Conservation (phyloP, 1,140 invertebrate species). For the Lordiphosa collinella region DNA sequence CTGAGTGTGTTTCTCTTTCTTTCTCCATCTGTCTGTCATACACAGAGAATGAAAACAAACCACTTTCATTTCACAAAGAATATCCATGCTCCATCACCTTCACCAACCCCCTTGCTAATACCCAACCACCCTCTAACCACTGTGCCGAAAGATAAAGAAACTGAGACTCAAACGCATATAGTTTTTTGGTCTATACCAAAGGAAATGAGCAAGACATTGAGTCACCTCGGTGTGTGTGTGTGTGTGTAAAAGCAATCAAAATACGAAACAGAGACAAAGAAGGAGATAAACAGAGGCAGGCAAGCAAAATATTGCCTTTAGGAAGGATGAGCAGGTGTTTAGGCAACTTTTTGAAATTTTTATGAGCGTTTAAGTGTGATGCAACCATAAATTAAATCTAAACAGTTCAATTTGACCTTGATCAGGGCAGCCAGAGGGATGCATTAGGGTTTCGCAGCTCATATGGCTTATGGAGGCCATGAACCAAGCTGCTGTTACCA, state of each 20-base stretch:
- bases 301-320: slow-evolving; percentile 73
- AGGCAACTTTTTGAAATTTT: slow-evolving; percentile 21
- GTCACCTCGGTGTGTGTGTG: slow-evolving; percentile 45
- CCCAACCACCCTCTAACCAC: slow-evolving; percentile 5
- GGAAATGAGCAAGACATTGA: slow-evolving; percentile 76
- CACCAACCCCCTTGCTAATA: slow-evolving; percentile 7
- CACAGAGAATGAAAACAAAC: slow-evolving; percentile 4
- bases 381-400: slow-evolving; percentile 76
- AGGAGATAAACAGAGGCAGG: slow-evolving; percentile 71
- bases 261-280: slow-evolving; percentile 60
- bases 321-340: slow-evolving; percentile 9
- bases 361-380: slow-evolving; percentile 50
- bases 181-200: slow-evolving; percentile 51
- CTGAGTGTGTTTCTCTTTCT: background rate
- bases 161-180: slow-evolving; percentile 35
- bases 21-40: background rate
- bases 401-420: slow-evolving; percentile 73
- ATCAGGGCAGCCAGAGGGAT: slow-evolving; percentile 35
- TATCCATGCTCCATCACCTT: slow-evolving; percentile 3
- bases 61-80: slow-evolving; percentile 12
- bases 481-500: slow-evolving; percentile 41
- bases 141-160: slow-evolving; percentile 35
- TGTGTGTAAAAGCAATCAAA: slow-evolving; percentile 71
- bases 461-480: slow-evolving; percentile 50
- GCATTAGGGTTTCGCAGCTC: slow-evolving; percentile 28